Evolutionary conservation across 2,888 invertebrate species (phyloP).

Genomic region (Andrena hattorfiana): DNA sequence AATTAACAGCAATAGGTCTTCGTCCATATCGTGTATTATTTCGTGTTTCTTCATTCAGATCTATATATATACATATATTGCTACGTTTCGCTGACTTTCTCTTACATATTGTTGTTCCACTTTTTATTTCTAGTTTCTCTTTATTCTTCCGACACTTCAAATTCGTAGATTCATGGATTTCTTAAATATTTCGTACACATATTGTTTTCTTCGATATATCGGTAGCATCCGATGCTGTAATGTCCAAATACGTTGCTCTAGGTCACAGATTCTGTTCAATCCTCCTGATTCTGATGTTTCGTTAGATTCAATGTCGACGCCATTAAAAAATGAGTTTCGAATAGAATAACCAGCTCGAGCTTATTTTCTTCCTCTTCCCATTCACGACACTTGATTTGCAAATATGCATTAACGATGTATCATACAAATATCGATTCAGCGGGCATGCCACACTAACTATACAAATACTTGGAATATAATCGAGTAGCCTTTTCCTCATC

Average conservation of each 20-base stretch:
- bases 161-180: background rate
- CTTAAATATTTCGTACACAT: background rate
- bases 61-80: background rate
- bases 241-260: background rate
- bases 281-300: background rate
- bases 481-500: background rate
- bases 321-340: background rate
- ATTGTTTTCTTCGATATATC: constrained; percentile 13
- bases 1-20: constrained; percentile 19
- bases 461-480: background rate
- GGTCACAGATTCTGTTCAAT: background rate
- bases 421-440: background rate
- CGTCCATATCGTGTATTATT: constrained; percentile 2
- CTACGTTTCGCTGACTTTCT: background rate
- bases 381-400: background rate
- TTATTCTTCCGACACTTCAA: constrained; percentile 9
- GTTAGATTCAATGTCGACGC: background rate
- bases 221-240: background rate
- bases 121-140: constrained; percentile 3
- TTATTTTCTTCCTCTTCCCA: background rate
- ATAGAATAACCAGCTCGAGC: background rate
- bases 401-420: background rate
- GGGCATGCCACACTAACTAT: background rate
- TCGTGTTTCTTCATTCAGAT: constrained; percentile 21
- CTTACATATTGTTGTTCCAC: background rate